A percentile compares a stretch with the other conserved stretches of the same genome.
Conservation (phyloP, 2,113 vertebrate species). For the Gobio gobio region DNA sequence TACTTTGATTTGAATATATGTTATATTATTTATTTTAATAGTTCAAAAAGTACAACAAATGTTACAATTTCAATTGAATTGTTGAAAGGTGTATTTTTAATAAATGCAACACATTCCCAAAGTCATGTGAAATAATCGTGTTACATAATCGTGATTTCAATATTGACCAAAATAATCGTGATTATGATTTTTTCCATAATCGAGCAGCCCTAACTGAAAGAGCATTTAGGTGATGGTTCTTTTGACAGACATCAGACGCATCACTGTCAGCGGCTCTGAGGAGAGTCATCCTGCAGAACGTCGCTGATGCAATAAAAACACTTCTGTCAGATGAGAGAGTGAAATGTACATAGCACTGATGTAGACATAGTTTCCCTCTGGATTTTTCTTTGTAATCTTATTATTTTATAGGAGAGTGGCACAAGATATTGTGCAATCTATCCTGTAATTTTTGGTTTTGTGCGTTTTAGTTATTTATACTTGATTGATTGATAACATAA, state of each 20-base stretch:
- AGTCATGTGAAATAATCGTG: too few species aligned
- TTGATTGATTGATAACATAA: too few species aligned
- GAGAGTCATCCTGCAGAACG: not conserved
- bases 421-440: not conserved
- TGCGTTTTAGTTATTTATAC: not conserved
- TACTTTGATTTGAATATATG: too few species aligned
- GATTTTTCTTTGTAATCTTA: not conserved
- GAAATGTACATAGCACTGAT: not conserved
- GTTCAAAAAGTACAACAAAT: too few species aligned
- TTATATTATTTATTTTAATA: too few species aligned
- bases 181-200: too few species aligned
- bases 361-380: not conserved
- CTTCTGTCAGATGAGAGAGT: not conserved
- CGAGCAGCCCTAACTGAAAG: too few species aligned
- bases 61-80: too few species aligned
- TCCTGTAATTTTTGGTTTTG: not conserved
- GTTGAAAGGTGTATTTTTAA: too few species aligned
- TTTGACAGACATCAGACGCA: constrained; percentile 26
- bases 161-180: too few species aligned
- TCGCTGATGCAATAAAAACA: not conserved
- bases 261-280: constrained; percentile 25
- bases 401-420: not conserved
- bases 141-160: too few species aligned
- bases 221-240: not conserved
- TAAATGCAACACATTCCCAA: too few species aligned